Evolutionary conservation across 2,797 vertebrate genomes (phyloP), one percentile per base, ranked within the genome.

Genomic region (Cirrhinus molitorella): DNA sequence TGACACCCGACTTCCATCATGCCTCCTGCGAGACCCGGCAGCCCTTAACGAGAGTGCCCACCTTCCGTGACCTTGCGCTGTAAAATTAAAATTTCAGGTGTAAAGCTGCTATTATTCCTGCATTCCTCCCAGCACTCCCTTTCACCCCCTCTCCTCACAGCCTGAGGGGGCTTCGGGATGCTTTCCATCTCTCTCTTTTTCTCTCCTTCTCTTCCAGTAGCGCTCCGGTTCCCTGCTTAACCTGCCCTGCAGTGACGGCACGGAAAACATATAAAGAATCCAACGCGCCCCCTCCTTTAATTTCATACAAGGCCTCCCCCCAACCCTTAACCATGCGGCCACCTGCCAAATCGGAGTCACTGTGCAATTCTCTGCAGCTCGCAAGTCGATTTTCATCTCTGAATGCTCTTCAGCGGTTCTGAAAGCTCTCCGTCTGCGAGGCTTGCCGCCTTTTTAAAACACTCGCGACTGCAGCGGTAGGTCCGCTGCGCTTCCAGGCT

Each of bases 1-100:
- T 91, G 92, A 91, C 91, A 91, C 87, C 81, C 81, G 77, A 83
- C 87, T 90, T 93, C 90, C 87, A 91, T 92, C 91, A 92, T 87
- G 66, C 89, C 81, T 89, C 84, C 82, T 87, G 74, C 40, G 86
- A 86, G 88, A 88, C 87, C 80, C 59, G 70, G 73, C 49, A 71
- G 59, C 80, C 83, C 86, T 87, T 89, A 89, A 88, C 89, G 57
- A 89, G 89, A 79, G 79, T 73, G 37, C 55, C 83, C 83, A 88
- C 86, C 89, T 87, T 83, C 84, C 45, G 53, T 86, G 85, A 87
- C 88, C 88, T 85, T 80, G 88, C 70, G 40, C 79, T 66, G 81
- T 85, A 87, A 85, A 89, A 90, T 89, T 85, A 74, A 90, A 87
- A 89, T 87, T 89, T 79, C 73, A 90, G 90, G 90, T 90, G 91